Base-by-base conservation (phyloP, 2,888 invertebrate genomes). In the Caenorhabditis becei region DNA sequence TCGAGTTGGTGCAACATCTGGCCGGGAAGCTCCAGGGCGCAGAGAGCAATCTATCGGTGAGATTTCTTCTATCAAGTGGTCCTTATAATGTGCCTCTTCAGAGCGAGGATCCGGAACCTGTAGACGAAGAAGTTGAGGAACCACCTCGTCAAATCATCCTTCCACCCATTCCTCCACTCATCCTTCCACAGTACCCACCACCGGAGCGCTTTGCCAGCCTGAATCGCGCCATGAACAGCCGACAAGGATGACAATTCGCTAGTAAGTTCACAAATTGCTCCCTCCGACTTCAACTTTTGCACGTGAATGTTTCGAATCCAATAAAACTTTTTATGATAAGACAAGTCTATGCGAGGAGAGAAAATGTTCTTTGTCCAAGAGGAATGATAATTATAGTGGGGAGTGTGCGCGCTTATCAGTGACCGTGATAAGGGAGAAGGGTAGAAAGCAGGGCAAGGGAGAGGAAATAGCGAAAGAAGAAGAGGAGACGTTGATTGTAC, bases 71-170 rank as follows among this genome's bases (percentile, higher is more conserved):
- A 32, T 32, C 49, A 18, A 20, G 24, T 24, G 4, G 2, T 4
- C 2, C 24, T 24, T 51, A 24, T 23, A 23, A 20, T 14, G 23
- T 24, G 1, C 24, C 26, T 23, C 10, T 51, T 32, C 35, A 56
- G 56, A 16, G 56, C 56, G 10, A n/a, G 56, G 24, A 56, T 56
- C 20, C 56, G 56, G 56, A 56, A 32, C n/a, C 26, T 56, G 18
- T 56, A n/a, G 20, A 54, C 26, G n/a, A 0, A 26, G 16, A 47
- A 47, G n/a, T n/a, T n/a, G n/a, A n/a, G n/a, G n/a, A n/a, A n/a
- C n/a, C n/a, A n/a, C n/a, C n/a, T n/a, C n/a, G n/a, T n/a, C n/a
- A 4, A 11, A 47, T 18, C 18, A 20, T 5, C 2, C 4, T 47
- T n/a, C 18, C 18, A 47, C 11, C 47, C 18, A 47, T 47, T n/a